Base-by-base conservation (phyloP, 1,140 invertebrate genomes). In the Vanessa atalanta region DNA sequence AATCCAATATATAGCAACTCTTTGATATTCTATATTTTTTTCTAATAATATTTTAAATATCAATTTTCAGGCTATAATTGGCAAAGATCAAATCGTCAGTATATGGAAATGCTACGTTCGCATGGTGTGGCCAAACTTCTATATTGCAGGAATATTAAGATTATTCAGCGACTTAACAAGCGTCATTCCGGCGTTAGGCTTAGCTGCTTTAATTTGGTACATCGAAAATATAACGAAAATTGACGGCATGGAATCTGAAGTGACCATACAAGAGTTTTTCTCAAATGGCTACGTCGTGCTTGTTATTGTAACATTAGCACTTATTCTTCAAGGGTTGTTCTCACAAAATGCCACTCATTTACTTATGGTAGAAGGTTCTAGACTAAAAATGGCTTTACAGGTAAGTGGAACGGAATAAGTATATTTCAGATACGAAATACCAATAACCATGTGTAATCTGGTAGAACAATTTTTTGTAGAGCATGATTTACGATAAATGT, bases 261-360 rank as follows among this genome's bases (percentile, higher is more conserved):
- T 93, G 23, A 87, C 87, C 5, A 48, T 92, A 23, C 70, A 84
- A 37, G 94, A 97, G 85, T 95, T 97, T 78, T 80, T 96, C 61
- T 91, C 90, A 74, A 97, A 98, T 92, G 97, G 97, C 16, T 98
- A 97, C 90, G 94, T 96, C 15, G 94, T 97, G 92, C 94, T 96
- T 31, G 88, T 95, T 63, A 85, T 97, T 14, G 94, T 97, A 50
- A 95, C 97, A 23, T 68, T 97, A 14, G 94, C 95, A n/a, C 94
- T 95, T 11, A 83, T 98, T 50, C 91, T 96, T 20, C 97, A 98
- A 92, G 96, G 96, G 75, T 95, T 96, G 37, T 93, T 98, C 64
- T 97, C 97, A n/a, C 97, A 98, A 93, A 95, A 96, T 69, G 97
- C 97, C 15, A 96, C 96, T 72, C 97, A 97, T 89, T 93, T 98